A percentile compares a stretch with the other conserved stretches of the same genome.
Conservation (phyloP, 2,888 invertebrate genomes). For the Automeris io region DNA sequence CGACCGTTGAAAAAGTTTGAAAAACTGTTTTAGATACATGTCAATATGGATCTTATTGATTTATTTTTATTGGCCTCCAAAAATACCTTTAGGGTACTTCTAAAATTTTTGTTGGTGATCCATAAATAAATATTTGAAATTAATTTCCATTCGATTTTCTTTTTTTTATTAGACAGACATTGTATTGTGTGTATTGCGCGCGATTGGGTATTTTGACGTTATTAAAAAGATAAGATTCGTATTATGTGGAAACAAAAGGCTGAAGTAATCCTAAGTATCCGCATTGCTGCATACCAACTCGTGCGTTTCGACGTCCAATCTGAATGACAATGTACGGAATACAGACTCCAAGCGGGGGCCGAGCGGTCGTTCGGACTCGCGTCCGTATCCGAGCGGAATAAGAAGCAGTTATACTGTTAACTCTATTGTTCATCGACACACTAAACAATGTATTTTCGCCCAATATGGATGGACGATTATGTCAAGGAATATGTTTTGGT, state of each 20-base stretch:
- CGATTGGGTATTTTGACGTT: too few relatives aligned
- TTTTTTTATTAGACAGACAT: too few relatives aligned
- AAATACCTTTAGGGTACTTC: too few relatives aligned
- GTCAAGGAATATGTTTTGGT: conserved; percentile 69
- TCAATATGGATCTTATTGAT: too few relatives aligned
- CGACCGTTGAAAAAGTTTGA: too few relatives aligned
- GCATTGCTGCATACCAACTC: conserved; percentile 66
- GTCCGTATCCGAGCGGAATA: conserved; percentile 72
- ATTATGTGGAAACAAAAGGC: conserved; percentile 15
- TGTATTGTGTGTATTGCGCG: too few relatives aligned
- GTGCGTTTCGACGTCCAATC: conserved; percentile 66
- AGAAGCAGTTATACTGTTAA: conserved; percentile 72
- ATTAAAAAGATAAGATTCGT: conserved; percentile 31
- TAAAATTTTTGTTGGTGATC: too few relatives aligned
- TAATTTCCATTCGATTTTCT: too few relatives aligned
- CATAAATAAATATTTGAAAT: too few relatives aligned
- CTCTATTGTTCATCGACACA: conserved; percentile 67
- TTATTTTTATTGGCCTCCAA: too few relatives aligned
- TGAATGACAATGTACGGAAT: conserved; percentile 71
- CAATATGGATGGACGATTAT: conserved; percentile 70
- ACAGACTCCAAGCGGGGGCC: conserved; percentile 37
- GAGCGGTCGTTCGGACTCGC: conserved; percentile 37
- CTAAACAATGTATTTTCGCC: conserved; percentile 71
- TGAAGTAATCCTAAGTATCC: conserved; percentile 40
- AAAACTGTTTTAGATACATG: too few relatives aligned